Percentiles rank a stretch among this genome's conserved stretches.
These are phyloP conservation scores for Enteromius unitaeniatus DNA, from an alignment of 2,797 vertebrate species.

Conservation along the genomic window DNA sequence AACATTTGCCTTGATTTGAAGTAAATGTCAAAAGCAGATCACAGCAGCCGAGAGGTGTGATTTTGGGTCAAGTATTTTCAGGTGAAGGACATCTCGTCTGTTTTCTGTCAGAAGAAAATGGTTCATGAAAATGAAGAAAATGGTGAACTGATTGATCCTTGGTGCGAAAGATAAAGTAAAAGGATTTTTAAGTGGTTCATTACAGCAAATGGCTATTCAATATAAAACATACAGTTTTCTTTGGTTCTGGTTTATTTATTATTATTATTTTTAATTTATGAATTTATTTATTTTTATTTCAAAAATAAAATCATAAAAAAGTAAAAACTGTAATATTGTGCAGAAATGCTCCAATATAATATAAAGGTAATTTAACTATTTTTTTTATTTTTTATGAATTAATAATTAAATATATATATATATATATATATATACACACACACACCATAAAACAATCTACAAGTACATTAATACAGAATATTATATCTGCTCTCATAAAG, in stretches of 20 bases:
- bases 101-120: background rate
- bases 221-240: background rate
- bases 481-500: too few species aligned
- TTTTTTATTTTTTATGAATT: too few species aligned
- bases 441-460: background rate
- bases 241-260: background rate
- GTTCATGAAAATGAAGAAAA: background rate
- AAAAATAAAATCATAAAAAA: too few species aligned
- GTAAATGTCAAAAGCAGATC: slow-evolving; percentile 36
- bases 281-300: too few species aligned
- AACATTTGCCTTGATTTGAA: slow-evolving; percentile 27
- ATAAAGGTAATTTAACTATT: background rate
- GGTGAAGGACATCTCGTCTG: slow-evolving; percentile 1
- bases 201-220: too few species aligned
- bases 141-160: too few species aligned
- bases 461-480: background rate
- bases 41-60: slow-evolving; percentile 4
- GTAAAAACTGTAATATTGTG: background rate
- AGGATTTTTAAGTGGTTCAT: too few species aligned
- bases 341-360: background rate
- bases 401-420: too few species aligned
- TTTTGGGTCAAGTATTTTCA: background rate
- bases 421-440: too few species aligned
- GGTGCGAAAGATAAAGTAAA: too few species aligned
- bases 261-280: too few species aligned